These are phyloP conservation scores for Trachops cirrhosus DNA, from an alignment of 2,797 vertebrate genomes.

Conservation along the genomic window DNA sequence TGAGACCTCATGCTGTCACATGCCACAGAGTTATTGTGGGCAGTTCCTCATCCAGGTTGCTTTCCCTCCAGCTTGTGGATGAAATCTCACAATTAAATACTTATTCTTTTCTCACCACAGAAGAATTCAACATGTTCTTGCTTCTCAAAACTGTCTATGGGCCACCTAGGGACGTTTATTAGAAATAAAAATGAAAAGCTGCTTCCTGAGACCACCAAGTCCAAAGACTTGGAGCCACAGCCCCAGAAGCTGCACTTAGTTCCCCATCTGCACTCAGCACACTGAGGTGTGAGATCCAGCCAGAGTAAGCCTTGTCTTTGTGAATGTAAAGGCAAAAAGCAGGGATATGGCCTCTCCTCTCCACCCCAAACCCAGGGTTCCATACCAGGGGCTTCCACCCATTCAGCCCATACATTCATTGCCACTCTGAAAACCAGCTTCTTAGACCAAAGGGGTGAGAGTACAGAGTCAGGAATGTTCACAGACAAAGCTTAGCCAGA, in stretches of 20 bases:
- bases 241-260: neutral
- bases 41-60: neutral
- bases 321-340: neutral
- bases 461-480: neutral
- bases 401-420: neutral
- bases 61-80: neutral
- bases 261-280: no score
- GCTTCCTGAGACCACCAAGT: neutral
- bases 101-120: neutral
- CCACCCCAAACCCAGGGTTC: fast-evolving
- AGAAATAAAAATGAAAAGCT: neutral
- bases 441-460: neutral
- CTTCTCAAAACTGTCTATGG: neutral
- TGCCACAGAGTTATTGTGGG: neutral
- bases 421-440: neutral
- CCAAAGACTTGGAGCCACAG: no score
- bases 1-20: neutral
- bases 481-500: neutral
- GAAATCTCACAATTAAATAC: neutral
- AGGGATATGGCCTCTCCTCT: fast-evolving
- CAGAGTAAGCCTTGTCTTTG: neutral
- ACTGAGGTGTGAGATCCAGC: neutral
- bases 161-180: neutral
- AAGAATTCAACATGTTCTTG: neutral
- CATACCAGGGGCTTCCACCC: neutral